A percentile compares a stretch with the other conserved stretches of the same genome.
Conservation (phyloP, 2,797 vertebrate species). For the Falco peregrinus region DNA sequence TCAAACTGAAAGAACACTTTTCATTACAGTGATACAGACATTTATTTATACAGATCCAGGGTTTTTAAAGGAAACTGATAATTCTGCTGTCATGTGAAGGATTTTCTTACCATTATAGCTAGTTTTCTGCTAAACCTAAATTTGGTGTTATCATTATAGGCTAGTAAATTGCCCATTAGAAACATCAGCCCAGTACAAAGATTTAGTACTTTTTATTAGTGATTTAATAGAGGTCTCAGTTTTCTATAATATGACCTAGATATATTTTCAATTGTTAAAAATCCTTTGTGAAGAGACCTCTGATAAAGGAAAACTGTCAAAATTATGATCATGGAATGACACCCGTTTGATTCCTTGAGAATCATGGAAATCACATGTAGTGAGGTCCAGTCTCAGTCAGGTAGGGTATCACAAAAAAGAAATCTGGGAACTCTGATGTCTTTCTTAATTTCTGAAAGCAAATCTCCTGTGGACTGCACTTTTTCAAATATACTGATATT, state of each 20-base stretch:
- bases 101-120: not conserved
- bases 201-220: not conserved
- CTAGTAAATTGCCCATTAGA: not conserved
- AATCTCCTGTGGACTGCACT: not conserved
- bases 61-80: not conserved
- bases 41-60: not conserved
- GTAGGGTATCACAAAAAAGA: accelerated
- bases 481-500: not conserved
- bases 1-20: not conserved
- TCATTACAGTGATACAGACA: not conserved
- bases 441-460: not conserved
- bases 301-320: not conserved
- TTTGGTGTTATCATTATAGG: not conserved
- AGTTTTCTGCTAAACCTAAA: not conserved
- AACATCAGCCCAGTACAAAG: not conserved
- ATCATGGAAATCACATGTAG: not conserved
- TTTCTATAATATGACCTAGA: not conserved
- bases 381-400: not conserved
- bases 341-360: accelerated
- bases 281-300: not conserved
- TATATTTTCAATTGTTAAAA: not conserved
- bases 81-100: not conserved
- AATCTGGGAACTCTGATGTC: not conserved
- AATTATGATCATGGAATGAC: not conserved
- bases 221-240: not conserved